Evolutionary conservation across 2,797 vertebrate genomes (phyloP).

Genomic region (Pterois miles): DNA sequence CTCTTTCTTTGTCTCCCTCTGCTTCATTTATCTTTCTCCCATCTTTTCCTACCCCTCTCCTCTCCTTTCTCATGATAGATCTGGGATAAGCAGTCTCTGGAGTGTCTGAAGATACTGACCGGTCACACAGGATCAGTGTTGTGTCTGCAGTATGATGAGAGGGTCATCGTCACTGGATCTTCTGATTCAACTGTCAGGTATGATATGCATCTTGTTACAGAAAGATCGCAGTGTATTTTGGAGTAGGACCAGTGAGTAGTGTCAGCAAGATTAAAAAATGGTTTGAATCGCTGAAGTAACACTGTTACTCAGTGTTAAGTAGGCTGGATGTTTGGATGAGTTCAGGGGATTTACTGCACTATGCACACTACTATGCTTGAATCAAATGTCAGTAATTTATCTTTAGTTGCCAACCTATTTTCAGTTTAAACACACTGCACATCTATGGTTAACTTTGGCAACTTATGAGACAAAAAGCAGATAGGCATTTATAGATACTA

Average conservation of each 20-base stretch:
- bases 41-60: not conserved
- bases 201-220: not conserved
- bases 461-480: not conserved
- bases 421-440: not conserved
- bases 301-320: not conserved
- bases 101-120: constrained; percentile 97
- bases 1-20: not conserved
- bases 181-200: constrained; percentile 98
- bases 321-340: not conserved
- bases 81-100: constrained; percentile 98
- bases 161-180: constrained; percentile 98
- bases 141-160: constrained; percentile 97
- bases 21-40: not conserved
- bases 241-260: not conserved
- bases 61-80: constrained; percentile 81
- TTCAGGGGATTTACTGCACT: not conserved
- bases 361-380: not conserved
- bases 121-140: constrained; percentile 98
- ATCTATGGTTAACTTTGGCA: not conserved
- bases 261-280: not conserved
- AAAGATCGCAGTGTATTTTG: not conserved
- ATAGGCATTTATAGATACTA: not conserved
- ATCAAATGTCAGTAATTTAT: not conserved
- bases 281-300: not conserved
- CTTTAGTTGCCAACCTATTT: not conserved